Evolutionary conservation across 2,888 invertebrate genomes (phyloP), one percentile per base, ranked within the genome.

Genomic region (Chrysolina haemoptera): DNA sequence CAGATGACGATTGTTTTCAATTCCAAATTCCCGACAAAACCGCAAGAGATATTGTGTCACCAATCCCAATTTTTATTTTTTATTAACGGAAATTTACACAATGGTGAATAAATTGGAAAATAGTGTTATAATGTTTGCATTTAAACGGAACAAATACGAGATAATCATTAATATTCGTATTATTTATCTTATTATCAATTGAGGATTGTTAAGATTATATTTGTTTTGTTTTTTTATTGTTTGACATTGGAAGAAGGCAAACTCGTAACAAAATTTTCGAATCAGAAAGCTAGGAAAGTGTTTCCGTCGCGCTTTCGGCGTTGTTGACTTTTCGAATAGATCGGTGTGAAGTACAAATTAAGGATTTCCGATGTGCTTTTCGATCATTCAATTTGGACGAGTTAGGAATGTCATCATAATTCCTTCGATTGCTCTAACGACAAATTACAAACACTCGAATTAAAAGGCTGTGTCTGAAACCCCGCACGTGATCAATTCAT

Each of bases 71-170:
- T 67, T 67, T 67, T 67, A 40, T 18, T 48, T 67, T 59, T 53
- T 67, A 67, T 67, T 53, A 41, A 67, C 50, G 82, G 81, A 82
- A 81, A 80, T 82, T 81, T 82, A 79, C 81, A 78, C 79, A 80
- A 79, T 78, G 78, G 76, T 77, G 74, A 76, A 76, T 80, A 80
- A 81, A 82, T 79, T 80, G 80, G 76, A 80, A 79, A 81, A 79
- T 80, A 78, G 71, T 81, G 80, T 81, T 78, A 80, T 77, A 78
- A 80, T 80, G 80, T 81, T 76, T 78, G 78, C 77, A 76, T 76
- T 77, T 71, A 74, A 78, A 74, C 81, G 81, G 81, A 82, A 82
- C 81, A 82, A 82, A 82, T 76, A 82, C 76, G 64, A 79, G 80
- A 82, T 82, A 79, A 80, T 78, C 68, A 76, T 78, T 75, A 71